Percentiles rank a stretch among this genome's conserved stretches.
Conservation (phyloP, 1,140 invertebrate species). For the Hypothenemus hampei region DNA sequence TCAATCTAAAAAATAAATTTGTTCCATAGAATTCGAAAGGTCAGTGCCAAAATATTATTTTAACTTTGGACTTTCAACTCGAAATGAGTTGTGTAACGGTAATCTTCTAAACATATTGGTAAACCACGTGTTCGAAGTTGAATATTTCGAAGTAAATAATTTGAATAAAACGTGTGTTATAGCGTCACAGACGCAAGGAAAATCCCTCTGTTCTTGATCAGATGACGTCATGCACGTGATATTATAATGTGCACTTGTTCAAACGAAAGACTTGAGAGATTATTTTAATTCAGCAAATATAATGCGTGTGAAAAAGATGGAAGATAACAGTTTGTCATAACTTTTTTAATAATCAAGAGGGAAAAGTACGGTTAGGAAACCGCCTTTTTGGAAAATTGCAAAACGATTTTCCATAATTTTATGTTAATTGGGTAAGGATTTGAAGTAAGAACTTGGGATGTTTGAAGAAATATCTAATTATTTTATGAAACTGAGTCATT, state of each 20-base stretch:
- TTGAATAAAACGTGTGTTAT: not conserved
- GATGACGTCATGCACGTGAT: constrained; percentile 15
- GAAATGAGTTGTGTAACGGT: not conserved
- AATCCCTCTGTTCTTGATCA: not conserved
- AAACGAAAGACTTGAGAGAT: not conserved
- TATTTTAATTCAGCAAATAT: not conserved
- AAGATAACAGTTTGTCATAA: too few species aligned
- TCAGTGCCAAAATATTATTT: not conserved
- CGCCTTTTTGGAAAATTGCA: too few species aligned
- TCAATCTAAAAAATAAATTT: not conserved
- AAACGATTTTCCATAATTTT: too few species aligned
- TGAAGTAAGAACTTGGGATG: too few species aligned
- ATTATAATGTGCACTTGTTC: not conserved
- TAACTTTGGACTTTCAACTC: not conserved
- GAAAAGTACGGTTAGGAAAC: too few species aligned
- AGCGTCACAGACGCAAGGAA: not conserved
- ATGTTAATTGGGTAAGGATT: too few species aligned
- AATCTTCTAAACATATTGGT: not conserved
- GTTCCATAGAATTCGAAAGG: not conserved
- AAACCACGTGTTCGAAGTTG: constrained; percentile 7
- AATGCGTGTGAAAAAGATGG: too few species aligned
- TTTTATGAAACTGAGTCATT: too few species aligned
- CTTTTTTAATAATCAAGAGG: too few species aligned
- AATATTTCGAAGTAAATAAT: not conserved
- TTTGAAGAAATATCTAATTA: too few species aligned